These are phyloP conservation scores for Protosalanx chinensis DNA, from an alignment of 2,797 vertebrate genomes.

Conservation along the genomic window DNA sequence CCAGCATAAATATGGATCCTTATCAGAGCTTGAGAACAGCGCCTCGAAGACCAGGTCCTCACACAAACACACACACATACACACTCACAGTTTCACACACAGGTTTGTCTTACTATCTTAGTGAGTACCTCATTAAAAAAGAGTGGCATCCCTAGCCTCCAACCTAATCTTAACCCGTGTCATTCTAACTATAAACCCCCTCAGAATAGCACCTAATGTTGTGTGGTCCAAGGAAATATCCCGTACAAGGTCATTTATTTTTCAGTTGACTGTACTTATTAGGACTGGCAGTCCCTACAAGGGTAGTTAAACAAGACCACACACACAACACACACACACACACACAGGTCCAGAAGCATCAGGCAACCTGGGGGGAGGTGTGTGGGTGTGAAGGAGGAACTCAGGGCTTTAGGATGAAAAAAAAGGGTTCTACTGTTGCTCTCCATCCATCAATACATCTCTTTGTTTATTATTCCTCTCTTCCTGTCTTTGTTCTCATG, in stretches of 20 bases:
- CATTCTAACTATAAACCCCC: too few species aligned
- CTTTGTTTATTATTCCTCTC: slow-evolving; percentile 82
- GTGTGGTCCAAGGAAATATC: too few species aligned
- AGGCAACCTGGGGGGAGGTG: too few species aligned
- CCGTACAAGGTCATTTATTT: too few species aligned
- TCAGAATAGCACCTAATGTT: too few species aligned
- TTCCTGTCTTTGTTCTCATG: slow-evolving; percentile 88
- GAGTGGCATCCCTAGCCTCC: too few species aligned
- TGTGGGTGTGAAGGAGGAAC: slow-evolving; percentile 50
- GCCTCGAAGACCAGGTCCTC: background rate
- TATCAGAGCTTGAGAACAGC: slow-evolving; percentile 55
- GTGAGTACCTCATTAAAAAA: too few species aligned
- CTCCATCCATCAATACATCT: slow-evolving; percentile 66
- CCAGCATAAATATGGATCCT: slow-evolving; percentile 65
- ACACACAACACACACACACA: slow-evolving; percentile 18
- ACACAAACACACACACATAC: background rate
- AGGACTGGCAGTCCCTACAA: background rate
- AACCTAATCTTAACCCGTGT: too few species aligned
- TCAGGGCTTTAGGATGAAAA: slow-evolving; percentile 29
- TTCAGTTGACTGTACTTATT: too few species aligned
- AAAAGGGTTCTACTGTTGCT: slow-evolving; percentile 52
- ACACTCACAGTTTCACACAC: background rate
- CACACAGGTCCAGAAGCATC: background rate
- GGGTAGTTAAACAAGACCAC: background rate
- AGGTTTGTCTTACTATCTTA: background rate